Conservation (phyloP, 2,888 invertebrate genomes). For the Baccha elongata region DNA sequence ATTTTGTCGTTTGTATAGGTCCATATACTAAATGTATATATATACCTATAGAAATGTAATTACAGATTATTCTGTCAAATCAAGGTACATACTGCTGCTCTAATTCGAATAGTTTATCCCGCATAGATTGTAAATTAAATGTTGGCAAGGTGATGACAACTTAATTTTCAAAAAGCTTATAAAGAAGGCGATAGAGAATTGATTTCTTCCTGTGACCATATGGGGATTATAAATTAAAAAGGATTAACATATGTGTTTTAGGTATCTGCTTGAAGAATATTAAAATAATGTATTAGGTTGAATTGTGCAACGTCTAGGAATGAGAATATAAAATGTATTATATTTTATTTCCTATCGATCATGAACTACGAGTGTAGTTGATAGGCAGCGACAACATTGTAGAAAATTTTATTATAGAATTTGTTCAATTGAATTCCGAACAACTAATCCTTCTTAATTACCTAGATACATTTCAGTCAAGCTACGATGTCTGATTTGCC, state of each 20-base stretch:
- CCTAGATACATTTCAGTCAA: constrained; percentile 64
- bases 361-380: no score
- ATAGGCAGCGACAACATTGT: no score
- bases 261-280: constrained; percentile 12
- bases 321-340: not conserved
- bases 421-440: constrained; percentile 51
- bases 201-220: constrained; percentile 61
- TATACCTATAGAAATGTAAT: constrained; percentile 19
- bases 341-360: not conserved
- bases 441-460: constrained; percentile 60
- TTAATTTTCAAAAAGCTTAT: not conserved
- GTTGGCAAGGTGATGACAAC: constrained; percentile 56
- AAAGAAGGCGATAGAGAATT: constrained; percentile 1
- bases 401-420: no score
- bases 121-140: constrained; percentile 40
- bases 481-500: constrained; percentile 24
- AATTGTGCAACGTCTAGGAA: not conserved
- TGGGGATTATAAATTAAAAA: constrained; percentile 44
- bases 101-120: constrained; percentile 2
- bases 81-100: not conserved
- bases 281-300: constrained; percentile 2
- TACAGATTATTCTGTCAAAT: constrained; percentile 43
- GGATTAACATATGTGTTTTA: constrained; percentile 9
- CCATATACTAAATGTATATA: not conserved
- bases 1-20: not conserved